phyloP scores from a whole-genome alignment of 2,113 vertebrate species.

The Cariama cristata region DNA sequence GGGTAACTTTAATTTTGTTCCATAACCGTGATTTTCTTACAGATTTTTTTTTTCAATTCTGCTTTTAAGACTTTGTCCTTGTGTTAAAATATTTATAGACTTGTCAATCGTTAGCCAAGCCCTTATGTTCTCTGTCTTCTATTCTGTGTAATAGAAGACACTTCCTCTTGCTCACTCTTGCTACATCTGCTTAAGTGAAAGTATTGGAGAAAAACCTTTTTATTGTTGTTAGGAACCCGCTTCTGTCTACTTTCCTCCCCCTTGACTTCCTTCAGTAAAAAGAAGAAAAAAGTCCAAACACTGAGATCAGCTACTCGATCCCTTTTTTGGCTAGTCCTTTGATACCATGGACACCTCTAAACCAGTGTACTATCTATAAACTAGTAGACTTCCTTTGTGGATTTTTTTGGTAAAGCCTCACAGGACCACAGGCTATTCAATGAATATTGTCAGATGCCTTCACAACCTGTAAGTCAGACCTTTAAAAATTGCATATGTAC shows the following conservation, averaged over 20 bases:
- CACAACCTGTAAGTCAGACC: neutral
- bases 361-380: neutral
- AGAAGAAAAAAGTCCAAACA: neutral
- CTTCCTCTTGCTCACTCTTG: neutral
- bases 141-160: neutral
- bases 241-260: neutral
- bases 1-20: neutral
- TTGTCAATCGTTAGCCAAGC: neutral
- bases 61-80: neutral
- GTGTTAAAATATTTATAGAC: neutral
- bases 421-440: neutral
- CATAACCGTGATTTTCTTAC: neutral
- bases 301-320: neutral
- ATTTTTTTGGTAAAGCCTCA: neutral
- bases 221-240: neutral
- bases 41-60: neutral
- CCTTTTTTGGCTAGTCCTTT: neutral
- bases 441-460: neutral
- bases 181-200: neutral
- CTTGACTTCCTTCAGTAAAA: neutral
- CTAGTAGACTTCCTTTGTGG: neutral
- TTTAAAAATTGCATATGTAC: neutral
- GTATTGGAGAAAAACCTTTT: neutral
- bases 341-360: neutral
- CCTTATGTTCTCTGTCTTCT: neutral